These are phyloP conservation scores for Microcebus jonahi DNA, from an alignment of 2,113 vertebrate species.

Conservation along the genomic window DNA sequence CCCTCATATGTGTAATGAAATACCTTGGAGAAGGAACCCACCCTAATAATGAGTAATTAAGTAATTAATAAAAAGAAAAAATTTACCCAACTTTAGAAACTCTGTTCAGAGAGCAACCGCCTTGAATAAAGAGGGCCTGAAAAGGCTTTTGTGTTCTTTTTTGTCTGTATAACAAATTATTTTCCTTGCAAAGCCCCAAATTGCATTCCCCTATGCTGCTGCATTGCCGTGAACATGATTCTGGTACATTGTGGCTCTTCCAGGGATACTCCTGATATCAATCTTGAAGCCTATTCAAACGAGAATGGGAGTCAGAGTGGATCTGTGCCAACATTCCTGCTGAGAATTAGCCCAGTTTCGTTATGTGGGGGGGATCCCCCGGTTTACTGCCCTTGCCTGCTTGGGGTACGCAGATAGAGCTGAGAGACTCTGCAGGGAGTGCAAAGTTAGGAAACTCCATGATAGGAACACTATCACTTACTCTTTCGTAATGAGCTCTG, in stretches of 20 bases:
- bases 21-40: background rate
- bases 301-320: constrained; percentile 78
- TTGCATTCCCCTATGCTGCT: constrained; percentile 63
- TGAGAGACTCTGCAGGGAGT: constrained; percentile 70
- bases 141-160: constrained; percentile 47
- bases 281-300: constrained; percentile 82
- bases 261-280: constrained; percentile 81
- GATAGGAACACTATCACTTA: constrained; percentile 72
- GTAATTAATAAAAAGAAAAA: constrained; percentile 24
- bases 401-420: constrained; percentile 69
- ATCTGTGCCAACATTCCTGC: constrained; percentile 84
- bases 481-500: constrained; percentile 76
- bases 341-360: constrained; percentile 82
- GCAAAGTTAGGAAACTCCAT: constrained; percentile 54
- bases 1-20: background rate
- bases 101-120: constrained; percentile 45
- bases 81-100: constrained; percentile 55
- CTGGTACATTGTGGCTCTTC: constrained; percentile 67
- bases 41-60: background rate
- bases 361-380: constrained; percentile 81
- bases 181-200: constrained; percentile 77
- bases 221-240: constrained; percentile 39
- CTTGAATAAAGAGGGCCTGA: constrained; percentile 39
- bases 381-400: constrained; percentile 41
- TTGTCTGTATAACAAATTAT: constrained; percentile 79